These are phyloP conservation scores for Seira musarum DNA, from an alignment of 2,888 invertebrate genomes.

Conservation along the genomic window DNA sequence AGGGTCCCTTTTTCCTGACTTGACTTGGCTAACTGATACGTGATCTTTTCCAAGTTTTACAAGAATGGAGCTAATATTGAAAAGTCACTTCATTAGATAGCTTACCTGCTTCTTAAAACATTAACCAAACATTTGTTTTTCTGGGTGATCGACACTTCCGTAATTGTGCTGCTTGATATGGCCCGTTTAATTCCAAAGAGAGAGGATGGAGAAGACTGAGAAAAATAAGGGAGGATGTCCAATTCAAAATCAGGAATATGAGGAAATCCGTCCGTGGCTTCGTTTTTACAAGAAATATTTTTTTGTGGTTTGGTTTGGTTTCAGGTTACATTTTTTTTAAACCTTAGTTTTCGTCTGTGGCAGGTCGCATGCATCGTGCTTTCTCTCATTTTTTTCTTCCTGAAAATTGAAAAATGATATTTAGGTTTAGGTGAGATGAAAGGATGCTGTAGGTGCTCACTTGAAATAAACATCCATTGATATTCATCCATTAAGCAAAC, in stretches of 20 bases:
- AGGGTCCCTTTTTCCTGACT: not conserved
- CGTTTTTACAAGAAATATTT: no score
- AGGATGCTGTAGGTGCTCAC: no score
- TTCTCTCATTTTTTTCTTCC: not conserved
- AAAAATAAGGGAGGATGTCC: not conserved
- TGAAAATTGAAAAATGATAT: not conserved
- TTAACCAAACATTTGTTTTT: slow-evolving; percentile 2
- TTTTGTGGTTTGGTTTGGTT: not conserved
- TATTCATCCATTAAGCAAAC: no score
- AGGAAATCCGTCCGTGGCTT: not conserved
- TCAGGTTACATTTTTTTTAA: not conserved
- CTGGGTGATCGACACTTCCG: slow-evolving; percentile 51
- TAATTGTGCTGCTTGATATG: not conserved
- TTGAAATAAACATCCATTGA: no score
- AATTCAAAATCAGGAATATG: not conserved
- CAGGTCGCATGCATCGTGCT: not conserved
- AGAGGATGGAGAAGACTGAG: no score
- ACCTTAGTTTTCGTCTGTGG: not conserved
- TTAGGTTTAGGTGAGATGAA: no score
- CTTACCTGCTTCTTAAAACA: not conserved
- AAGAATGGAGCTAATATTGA: not conserved
- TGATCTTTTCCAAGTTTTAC: slow-evolving; percentile 3
- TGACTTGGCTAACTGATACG: not conserved
- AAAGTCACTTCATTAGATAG: slow-evolving; percentile 2
- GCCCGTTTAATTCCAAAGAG: no score